A percentile compares a stretch with the other conserved stretches of the same genome.
phyloP scores from a whole-genome alignment of 2,797 vertebrate species.

The Tokudaia muenninki region DNA sequence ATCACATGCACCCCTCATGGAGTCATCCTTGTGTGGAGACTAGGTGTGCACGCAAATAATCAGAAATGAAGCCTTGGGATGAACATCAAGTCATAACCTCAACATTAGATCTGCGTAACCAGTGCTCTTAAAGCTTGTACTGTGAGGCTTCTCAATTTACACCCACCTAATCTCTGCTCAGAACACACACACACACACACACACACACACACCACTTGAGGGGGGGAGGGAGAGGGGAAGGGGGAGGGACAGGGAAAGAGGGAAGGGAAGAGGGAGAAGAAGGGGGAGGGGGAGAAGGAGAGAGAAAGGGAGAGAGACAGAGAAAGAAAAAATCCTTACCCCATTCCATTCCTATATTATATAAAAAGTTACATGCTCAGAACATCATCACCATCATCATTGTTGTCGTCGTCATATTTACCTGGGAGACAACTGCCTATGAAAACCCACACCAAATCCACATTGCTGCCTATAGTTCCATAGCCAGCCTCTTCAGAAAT shows the following conservation, averaged over 20 bases:
- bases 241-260: too few relatives aligned
- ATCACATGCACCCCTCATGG: slow-evolving; percentile 6
- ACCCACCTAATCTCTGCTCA: background rate
- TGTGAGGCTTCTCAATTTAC: background rate
- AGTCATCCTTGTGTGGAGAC: background rate
- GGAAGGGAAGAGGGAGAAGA: too few relatives aligned
- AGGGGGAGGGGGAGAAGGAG: too few relatives aligned
- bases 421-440: slow-evolving; percentile 31
- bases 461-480: background rate
- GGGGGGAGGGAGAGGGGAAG: background rate
- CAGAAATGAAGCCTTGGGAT: background rate
- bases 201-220: background rate
- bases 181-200: background rate
- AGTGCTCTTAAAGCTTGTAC: slow-evolving; percentile 27
- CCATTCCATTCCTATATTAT: slow-evolving; percentile 7
- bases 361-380: slow-evolving; percentile 27
- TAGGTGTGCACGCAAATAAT: slow-evolving; percentile 17
- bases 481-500: background rate
- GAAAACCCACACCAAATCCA: slow-evolving; percentile 47
- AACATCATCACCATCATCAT: background rate
- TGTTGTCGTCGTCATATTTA: background rate
- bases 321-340: background rate
- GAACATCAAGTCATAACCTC: background rate
- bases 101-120: slow-evolving; percentile 29
- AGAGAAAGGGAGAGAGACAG: background rate